Evolutionary conservation across 2,888 invertebrate species (phyloP).

Genomic region (Deladenus siricidicola): DNA sequence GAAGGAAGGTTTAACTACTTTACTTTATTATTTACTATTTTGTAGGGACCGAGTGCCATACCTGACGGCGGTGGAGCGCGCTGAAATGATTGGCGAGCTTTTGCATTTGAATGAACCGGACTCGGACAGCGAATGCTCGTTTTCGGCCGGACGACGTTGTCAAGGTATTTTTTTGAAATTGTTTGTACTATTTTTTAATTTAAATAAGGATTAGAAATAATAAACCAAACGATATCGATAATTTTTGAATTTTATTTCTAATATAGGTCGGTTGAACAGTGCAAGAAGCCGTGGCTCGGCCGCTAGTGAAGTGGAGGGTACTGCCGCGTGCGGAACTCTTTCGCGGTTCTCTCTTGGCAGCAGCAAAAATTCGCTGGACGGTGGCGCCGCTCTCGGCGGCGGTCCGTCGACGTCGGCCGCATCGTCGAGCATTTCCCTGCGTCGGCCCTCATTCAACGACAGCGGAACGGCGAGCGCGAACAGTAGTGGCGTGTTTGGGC

Average conservation of each 20-base stretch:
- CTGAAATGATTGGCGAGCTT: conserved; percentile 17
- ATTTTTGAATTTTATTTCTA: too few species aligned
- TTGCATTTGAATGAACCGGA: not conserved
- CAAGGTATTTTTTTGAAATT: not conserved
- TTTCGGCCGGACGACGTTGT: not conserved
- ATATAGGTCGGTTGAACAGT: not conserved
- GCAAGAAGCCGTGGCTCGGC: not conserved
- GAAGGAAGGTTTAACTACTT: not conserved
- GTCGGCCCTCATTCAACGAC: conserved; percentile 3
- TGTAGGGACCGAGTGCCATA: conserved; percentile 20
- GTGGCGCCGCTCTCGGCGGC: too few species aligned
- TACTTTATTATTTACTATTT: not conserved
- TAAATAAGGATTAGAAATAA: too few species aligned
- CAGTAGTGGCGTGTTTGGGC: not conserved
- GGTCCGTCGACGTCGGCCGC: too few species aligned
- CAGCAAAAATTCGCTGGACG: conserved; percentile 1
- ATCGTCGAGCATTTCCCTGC: not conserved
- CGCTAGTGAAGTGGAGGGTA: too few species aligned
- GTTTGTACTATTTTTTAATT: too few species aligned
- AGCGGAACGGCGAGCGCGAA: not conserved
- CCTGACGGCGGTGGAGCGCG: conserved; percentile 11
- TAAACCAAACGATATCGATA: too few species aligned
- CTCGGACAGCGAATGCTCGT: not conserved
- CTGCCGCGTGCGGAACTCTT: too few species aligned
- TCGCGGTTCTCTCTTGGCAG: not conserved